Evolutionary conservation across 2,888 invertebrate species (phyloP), one percentile per base, ranked within the genome.

Genomic region (Dasypolia templi): DNA sequence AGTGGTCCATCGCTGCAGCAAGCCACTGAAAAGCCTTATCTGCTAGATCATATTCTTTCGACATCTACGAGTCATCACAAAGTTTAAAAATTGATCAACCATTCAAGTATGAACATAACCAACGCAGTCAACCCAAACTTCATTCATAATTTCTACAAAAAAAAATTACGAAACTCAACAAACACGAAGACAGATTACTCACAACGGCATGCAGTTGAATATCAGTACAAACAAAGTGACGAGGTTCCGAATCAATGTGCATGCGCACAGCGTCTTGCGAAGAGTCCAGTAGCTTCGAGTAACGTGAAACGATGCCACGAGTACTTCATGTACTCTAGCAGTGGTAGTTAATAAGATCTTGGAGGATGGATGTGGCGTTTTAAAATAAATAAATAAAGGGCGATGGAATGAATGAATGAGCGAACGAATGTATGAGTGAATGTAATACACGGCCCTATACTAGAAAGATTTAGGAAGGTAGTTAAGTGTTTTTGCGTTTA

Each of bases 181-280:
- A 53, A 56, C 29, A 29, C 22, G 46, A 55, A 75, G 35, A 77
- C 61, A 77, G 51, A 76, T 70, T 49, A 75, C 61, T 56, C 39
- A 72, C 14, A 17, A 26, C 51, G 26, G 76, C 56, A 32, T 14
- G 51, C 58, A 53, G 35, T 53, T 77, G 63, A 78, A 76, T 75
- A 79, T 69, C 75, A 69, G 49, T 65, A 62, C 83, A 87, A 73
- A 76, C 85, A 89, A 88, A 83, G 53, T 56, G 74, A 71, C 32
- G 83, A 53, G 70, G 58, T 51, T 42, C 55, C 44, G 19, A 58
- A 61, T 66, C 62, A 79, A 67, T 65, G 64, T 32, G 64, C 63
- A 44, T 59, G 71, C 58, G 63, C 46, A 44, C n/a, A 17, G 51
- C 64, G 76, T 53, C 69, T 53, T 12, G 62, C 63, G 51, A 32